Evolutionary conservation across 2,797 vertebrate species (phyloP).

Genomic region (Spea hammondii): DNA sequence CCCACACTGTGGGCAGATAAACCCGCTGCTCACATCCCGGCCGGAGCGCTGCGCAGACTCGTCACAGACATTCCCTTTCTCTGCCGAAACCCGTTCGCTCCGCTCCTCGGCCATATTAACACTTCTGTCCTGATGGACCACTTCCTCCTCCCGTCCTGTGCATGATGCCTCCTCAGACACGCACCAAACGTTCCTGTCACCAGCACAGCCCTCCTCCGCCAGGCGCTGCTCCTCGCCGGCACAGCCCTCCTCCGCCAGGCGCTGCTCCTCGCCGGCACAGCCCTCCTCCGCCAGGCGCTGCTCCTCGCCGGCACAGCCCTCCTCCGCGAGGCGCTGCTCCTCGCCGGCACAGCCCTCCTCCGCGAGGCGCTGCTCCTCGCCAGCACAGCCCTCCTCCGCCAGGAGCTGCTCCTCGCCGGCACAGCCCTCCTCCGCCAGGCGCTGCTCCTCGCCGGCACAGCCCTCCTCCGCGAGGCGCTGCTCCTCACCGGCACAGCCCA

Average conservation of each 20-base stretch:
- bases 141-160: background rate
- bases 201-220: background rate
- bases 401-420: background rate
- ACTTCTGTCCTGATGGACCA: background rate
- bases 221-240: background rate
- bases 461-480: too few relatives aligned
- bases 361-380: too few relatives aligned
- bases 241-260: background rate
- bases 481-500: too few relatives aligned
- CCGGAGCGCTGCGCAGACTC: background rate
- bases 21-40: background rate
- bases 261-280: background rate
- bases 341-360: too few relatives aligned
- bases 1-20: background rate
- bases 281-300: too few relatives aligned
- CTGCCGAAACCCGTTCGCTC: background rate
- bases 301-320: too few relatives aligned
- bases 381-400: background rate
- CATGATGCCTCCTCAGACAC: background rate
- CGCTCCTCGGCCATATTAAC: background rate
- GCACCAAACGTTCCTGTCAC: background rate
- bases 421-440: background rate
- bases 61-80: background rate
- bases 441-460: background rate
- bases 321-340: too few relatives aligned